Percentiles rank a stretch among this genome's conserved stretches.
phyloP scores from a whole-genome alignment of 2,888 invertebrate species.

The Blastobasis adustella region DNA sequence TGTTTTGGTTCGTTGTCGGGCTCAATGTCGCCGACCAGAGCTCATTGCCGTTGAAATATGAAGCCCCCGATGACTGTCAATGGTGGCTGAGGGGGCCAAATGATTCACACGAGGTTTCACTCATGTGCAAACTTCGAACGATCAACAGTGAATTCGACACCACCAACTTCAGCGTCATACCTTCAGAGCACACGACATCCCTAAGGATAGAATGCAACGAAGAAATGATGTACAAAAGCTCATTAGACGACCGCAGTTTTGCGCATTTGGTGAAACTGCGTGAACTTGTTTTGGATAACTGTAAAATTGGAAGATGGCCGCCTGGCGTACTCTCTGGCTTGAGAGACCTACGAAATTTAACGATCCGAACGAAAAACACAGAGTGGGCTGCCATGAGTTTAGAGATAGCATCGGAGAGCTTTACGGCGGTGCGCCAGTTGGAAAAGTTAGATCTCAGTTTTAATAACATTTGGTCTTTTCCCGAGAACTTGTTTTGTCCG shows the following conservation, averaged over 20 bases:
- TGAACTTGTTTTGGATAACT: constrained; percentile 87
- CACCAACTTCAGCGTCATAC: constrained; percentile 91
- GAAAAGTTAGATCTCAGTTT: constrained; percentile 90
- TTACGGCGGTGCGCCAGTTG: constrained; percentile 83
- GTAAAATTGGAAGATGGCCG: constrained; percentile 90
- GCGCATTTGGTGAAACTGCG: constrained; percentile 86
- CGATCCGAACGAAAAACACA: constrained; percentile 88
- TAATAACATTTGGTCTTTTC: constrained; percentile 93
- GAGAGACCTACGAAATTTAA: constrained; percentile 87
- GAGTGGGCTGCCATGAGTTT: constrained; percentile 90
- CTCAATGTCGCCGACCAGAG: constrained; percentile 66
- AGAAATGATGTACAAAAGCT: constrained; percentile 86
- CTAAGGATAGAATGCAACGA: constrained; percentile 87
- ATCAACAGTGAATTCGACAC: constrained; percentile 92
- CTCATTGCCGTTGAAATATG: constrained; percentile 76
- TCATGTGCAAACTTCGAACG: constrained; percentile 86
- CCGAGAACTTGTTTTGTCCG: constrained; percentile 89
- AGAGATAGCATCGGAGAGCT: constrained; percentile 86
- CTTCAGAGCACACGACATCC: constrained; percentile 87
- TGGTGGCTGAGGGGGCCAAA: constrained; percentile 81
- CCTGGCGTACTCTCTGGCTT: constrained; percentile 86
- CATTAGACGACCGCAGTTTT: constrained; percentile 84
- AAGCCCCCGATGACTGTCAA: constrained; percentile 90
- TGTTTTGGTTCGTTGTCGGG: constrained; percentile 61
- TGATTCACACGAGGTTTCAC: constrained; percentile 81